Percentiles rank a stretch among this genome's conserved stretches.
These are phyloP conservation scores for Nycticebus coucang DNA, from an alignment of 2,113 vertebrate genomes.

Conservation along the genomic window DNA sequence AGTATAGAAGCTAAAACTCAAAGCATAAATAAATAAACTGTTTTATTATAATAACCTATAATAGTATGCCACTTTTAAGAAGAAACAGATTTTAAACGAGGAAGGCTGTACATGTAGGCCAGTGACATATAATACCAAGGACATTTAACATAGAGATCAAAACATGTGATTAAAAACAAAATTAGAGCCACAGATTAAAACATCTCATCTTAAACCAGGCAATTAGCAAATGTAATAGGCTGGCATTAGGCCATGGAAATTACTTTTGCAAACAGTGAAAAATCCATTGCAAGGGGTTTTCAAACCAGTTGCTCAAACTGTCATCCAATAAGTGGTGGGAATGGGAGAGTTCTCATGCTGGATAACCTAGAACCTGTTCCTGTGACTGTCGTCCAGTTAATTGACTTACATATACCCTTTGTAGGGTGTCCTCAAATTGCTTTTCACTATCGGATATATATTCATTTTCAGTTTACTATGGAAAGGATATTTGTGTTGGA, in stretches of 20 bases:
- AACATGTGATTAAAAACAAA: not conserved
- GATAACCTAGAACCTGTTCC: conserved; percentile 1
- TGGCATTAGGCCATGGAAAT: not conserved
- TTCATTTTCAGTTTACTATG: conserved; percentile 25
- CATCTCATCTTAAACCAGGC: conserved; percentile 4
- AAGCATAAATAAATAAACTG: not conserved
- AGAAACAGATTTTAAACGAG: not conserved
- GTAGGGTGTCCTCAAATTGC: not conserved
- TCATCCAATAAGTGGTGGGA: conserved; percentile 24
- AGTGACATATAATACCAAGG: conserved; percentile 44
- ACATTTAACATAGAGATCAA: conserved; percentile 27
- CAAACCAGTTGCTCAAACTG: not conserved
- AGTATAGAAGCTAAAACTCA: not conserved
- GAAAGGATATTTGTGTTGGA: not conserved
- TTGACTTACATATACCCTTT: not conserved
- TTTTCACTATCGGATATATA: conserved; percentile 18
- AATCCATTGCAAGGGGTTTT: not conserved
- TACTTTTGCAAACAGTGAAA: conserved; percentile 34
- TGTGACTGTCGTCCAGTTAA: not conserved
- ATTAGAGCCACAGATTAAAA: conserved; percentile 28
- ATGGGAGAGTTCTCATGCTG: not conserved
- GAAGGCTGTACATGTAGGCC: conserved; percentile 19
- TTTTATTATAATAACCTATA: conserved; percentile 2
- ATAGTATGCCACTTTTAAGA: not conserved
- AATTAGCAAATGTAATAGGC: not conserved